These are phyloP conservation scores for Macaria liturata DNA, from an alignment of 2,888 invertebrate species.

Conservation along the genomic window DNA sequence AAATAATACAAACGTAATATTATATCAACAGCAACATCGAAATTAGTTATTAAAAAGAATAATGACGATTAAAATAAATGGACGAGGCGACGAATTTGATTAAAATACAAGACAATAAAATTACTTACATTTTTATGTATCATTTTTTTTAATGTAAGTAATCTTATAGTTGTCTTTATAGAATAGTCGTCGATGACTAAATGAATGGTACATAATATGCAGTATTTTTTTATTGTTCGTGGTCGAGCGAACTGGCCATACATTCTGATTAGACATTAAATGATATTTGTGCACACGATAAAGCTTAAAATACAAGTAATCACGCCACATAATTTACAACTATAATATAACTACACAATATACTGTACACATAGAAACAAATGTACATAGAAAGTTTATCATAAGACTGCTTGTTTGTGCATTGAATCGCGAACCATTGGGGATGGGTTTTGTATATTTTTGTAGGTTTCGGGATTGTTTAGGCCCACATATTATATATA, in stretches of 20 bases:
- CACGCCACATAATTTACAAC: constrained; percentile 64
- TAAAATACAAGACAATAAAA: constrained; percentile 1
- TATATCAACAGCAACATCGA: constrained; percentile 49
- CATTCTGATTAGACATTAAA: no score
- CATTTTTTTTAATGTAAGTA: no score
- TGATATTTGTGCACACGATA: constrained; percentile 51
- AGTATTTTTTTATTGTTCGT: constrained; percentile 4
- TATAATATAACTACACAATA: constrained; percentile 55
- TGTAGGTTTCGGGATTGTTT: constrained; percentile 14
- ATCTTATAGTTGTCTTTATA: no score
- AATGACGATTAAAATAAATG: constrained; percentile 10
- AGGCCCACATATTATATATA: constrained; percentile 1
- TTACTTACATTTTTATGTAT: no score
- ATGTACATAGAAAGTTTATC: constrained; percentile 56
- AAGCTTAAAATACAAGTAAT: constrained; percentile 63
- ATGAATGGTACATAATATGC: no score
- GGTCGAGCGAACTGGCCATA: no score
- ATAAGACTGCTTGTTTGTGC: constrained; percentile 36
- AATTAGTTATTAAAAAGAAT: constrained; percentile 35
- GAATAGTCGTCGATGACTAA: no score
- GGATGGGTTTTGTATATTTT: neutral
- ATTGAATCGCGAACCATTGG: constrained; percentile 24
- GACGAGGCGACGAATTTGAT: neutral
- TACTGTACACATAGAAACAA: constrained; percentile 63
- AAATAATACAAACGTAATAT: constrained; percentile 53